Conservation (phyloP, 2,113 vertebrate species). For the Brienomyrus brachyistius region DNA sequence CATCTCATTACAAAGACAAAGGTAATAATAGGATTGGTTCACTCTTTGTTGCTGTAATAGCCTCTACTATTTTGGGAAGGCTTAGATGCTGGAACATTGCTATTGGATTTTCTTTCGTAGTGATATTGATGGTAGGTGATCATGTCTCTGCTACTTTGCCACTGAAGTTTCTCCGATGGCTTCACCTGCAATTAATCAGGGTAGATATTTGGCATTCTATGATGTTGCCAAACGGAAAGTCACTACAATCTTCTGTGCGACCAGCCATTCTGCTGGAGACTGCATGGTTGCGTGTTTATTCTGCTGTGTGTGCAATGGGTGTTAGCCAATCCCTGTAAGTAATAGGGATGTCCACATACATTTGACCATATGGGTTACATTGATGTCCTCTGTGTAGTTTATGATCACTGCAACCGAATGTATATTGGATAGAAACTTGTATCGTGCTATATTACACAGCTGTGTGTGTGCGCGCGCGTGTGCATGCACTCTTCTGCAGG, state of each 20-base stretch:
- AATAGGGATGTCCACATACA: not conserved
- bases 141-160: not conserved
- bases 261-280: not conserved
- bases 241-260: not conserved
- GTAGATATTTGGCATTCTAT: not conserved
- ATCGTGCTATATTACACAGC: not conserved
- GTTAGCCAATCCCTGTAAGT: not conserved
- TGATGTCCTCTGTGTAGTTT: not conserved
- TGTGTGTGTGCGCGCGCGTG: not conserved
- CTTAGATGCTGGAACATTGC: not conserved
- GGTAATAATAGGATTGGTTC: not conserved
- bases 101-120: not conserved
- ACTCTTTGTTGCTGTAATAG: not conserved
- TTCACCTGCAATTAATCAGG: not conserved
- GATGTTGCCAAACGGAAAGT: not conserved
- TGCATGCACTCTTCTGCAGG: constrained; percentile 46
- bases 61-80: not conserved
- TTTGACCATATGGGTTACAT: not conserved
- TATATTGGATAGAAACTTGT: not conserved
- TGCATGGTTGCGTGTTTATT: not conserved
- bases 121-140: not conserved
- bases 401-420: not conserved
- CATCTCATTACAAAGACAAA: not conserved
- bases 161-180: not conserved
- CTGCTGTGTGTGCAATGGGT: not conserved